These are phyloP conservation scores for Leptodirus hochenwartii DNA, from an alignment of 2,888 invertebrate species.

Conservation along the genomic window DNA sequence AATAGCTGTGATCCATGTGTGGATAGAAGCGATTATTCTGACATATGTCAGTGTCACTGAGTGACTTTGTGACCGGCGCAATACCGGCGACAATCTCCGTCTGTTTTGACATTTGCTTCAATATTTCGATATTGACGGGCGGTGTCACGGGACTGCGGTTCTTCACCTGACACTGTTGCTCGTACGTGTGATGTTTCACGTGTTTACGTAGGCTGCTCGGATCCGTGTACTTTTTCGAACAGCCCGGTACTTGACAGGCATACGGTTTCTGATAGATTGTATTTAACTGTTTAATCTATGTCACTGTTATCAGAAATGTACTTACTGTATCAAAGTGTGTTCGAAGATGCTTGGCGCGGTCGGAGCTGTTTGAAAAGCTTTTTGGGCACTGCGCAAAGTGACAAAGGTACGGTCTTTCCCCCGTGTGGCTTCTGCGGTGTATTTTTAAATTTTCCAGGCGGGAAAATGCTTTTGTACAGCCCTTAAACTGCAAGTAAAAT, in stretches of 20 bases:
- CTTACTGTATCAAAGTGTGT: slow-evolving; percentile 96
- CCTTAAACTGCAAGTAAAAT: slow-evolving; percentile 55
- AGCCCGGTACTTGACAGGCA: slow-evolving; percentile 73
- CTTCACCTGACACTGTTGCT: slow-evolving; percentile 26
- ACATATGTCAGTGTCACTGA: no score
- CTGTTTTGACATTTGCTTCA: no score
- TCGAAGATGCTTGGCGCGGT: slow-evolving; percentile 94
- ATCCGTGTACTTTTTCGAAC: slow-evolving; percentile 84
- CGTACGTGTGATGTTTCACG: slow-evolving; percentile 57
- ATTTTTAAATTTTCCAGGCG: slow-evolving; percentile 95
- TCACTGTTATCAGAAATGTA: slow-evolving; percentile 16
- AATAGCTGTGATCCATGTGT: no score
- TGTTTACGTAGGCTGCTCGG: slow-evolving; percentile 86
- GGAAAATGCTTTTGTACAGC: slow-evolving; percentile 91
- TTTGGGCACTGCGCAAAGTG: slow-evolving; percentile 85
- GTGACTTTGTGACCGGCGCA: no score
- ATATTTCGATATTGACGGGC: no score
- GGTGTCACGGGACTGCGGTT: slow-evolving; percentile 15
- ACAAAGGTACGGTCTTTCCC: slow-evolving; percentile 90
- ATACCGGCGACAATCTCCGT: no score
- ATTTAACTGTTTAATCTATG: neutral
- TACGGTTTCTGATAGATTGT: slow-evolving; percentile 62
- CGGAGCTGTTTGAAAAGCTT: slow-evolving; percentile 97
- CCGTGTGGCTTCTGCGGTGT: slow-evolving; percentile 88
- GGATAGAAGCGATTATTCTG: no score